phyloP scores from a whole-genome alignment of 2,113 vertebrate genomes.

The Asarcornis scutulata region DNA sequence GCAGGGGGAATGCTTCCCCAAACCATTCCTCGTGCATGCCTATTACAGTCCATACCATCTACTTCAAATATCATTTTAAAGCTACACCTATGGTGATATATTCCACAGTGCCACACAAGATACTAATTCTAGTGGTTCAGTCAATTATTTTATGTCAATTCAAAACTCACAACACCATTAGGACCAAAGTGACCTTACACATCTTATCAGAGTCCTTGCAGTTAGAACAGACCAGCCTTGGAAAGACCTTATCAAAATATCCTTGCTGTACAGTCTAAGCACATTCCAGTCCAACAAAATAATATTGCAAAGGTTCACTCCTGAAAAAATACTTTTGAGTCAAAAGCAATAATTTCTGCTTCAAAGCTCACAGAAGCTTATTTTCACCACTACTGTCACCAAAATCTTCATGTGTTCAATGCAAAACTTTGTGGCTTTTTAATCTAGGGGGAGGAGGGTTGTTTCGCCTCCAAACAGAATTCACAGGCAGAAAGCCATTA shows the following conservation, averaged over 20 bases:
- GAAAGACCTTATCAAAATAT: slow-evolving; percentile 11
- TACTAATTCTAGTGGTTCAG: not conserved
- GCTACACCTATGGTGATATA: not conserved
- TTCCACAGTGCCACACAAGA: not conserved
- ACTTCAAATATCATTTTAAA: not conserved
- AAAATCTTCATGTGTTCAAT: not conserved
- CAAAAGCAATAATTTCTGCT: not conserved
- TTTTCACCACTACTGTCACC: not conserved
- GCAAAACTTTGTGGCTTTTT: not conserved
- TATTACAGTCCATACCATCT: not conserved
- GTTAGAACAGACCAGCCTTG: slow-evolving; percentile 27
- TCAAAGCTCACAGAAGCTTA: not conserved
- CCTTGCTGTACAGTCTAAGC: not conserved
- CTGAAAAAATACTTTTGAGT: not conserved
- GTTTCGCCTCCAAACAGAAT: not conserved
- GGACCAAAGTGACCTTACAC: not conserved
- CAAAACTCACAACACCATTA: not conserved
- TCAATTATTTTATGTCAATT: not conserved
- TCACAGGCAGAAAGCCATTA: not conserved
- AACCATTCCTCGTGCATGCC: not conserved
- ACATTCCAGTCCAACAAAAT: slow-evolving; percentile 30
- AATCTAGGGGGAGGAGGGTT: not conserved
- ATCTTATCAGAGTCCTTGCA: slow-evolving; percentile 18
- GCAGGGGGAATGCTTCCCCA: not conserved
- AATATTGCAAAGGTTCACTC: not conserved